A percentile compares a stretch with the other conserved stretches of the same genome.
These are phyloP conservation scores for Chlamydotis undulata DNA, from an alignment of 2,113 vertebrate genomes.

Conservation along the genomic window DNA sequence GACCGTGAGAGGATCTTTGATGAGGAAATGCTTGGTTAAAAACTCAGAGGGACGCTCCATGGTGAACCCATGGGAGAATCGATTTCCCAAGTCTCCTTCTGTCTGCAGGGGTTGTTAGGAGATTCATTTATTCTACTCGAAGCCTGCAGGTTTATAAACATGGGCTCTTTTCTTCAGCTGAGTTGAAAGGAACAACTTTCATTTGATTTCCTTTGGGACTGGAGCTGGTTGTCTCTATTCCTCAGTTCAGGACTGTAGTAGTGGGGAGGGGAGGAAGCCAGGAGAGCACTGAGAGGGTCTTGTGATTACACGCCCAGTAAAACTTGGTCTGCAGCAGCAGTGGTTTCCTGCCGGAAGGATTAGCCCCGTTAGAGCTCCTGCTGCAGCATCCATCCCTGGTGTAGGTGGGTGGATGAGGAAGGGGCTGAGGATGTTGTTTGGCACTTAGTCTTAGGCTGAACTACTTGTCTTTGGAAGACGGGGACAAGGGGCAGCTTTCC, in stretches of 20 bases:
- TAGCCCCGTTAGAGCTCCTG: not conserved
- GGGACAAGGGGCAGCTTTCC: not conserved
- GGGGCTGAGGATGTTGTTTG: not conserved
- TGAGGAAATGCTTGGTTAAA: not conserved
- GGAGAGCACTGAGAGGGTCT: not conserved
- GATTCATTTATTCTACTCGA: slow-evolving; percentile 50
- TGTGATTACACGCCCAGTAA: not conserved
- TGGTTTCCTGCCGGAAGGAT: not conserved
- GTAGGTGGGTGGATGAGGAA: not conserved
- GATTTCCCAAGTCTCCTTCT: not conserved
- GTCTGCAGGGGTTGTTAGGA: not conserved
- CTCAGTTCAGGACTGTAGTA: not conserved
- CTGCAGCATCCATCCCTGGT: not conserved
- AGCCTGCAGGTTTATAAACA: slow-evolving; percentile 48
- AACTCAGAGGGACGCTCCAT: not conserved
- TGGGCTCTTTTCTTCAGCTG: slow-evolving; percentile 38
- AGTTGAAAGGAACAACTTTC: slow-evolving; percentile 55
- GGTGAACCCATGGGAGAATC: not conserved
- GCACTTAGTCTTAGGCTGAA: not conserved
- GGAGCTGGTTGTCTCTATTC: not conserved
- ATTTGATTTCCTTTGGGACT: slow-evolving; percentile 64
- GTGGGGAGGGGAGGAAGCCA: not conserved
- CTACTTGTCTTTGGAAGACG: not conserved
- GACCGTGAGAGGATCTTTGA: not conserved
- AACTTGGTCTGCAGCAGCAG: not conserved